Conservation (phyloP, 2,888 invertebrate species). For the Galeruca laticollis region DNA sequence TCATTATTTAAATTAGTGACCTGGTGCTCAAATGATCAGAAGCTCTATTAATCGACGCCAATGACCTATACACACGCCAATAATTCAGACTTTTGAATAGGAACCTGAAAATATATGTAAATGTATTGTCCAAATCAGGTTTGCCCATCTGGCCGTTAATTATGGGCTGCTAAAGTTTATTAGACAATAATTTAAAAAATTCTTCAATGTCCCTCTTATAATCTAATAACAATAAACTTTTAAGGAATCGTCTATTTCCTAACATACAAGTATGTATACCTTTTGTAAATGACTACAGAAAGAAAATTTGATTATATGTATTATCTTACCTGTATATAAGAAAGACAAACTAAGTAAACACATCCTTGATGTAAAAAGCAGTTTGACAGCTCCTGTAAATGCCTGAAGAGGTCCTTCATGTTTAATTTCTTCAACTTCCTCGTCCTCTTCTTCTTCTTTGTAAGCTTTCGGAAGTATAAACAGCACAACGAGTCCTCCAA, state of each 20-base stretch:
- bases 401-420: slow-evolving; percentile 75
- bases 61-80: no score
- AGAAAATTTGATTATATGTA: background rate
- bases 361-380: slow-evolving; percentile 89
- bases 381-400: slow-evolving; percentile 78
- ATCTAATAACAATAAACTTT: background rate
- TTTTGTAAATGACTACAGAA: background rate
- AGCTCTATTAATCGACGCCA: no score
- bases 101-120: no score
- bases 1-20: no score
- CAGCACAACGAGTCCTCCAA: slow-evolving; percentile 79
- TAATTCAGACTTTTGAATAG: no score
- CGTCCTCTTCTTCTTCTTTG: slow-evolving; percentile 65
- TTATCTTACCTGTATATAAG: slow-evolving; percentile 85
- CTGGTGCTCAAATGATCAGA: no score
- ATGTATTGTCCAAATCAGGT: no score
- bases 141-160: no score
- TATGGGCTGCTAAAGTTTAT: background rate
- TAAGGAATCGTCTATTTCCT: background rate
- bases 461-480: slow-evolving; percentile 72
- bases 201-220: no score
- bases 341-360: slow-evolving; percentile 86
- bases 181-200: background rate
- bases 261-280: background rate
- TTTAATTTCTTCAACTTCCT: slow-evolving; percentile 57